Evolutionary conservation across 1,140 invertebrate genomes (phyloP).

Genomic region (Orchestia grillus): DNA sequence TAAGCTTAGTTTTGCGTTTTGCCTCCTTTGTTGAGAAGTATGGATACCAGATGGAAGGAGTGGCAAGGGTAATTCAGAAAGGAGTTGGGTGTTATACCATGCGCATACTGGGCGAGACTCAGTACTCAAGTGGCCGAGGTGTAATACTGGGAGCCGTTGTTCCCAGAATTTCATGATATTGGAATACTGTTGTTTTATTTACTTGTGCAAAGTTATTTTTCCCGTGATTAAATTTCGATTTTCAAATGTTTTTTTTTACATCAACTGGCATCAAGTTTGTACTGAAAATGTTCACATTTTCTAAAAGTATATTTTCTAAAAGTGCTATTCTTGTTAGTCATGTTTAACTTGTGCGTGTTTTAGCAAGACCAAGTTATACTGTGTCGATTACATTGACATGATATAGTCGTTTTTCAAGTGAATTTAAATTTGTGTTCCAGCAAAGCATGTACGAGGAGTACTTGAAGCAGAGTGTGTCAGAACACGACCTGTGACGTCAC

Average conservation of each 20-base stretch:
- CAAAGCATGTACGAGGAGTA: conserved; percentile 75
- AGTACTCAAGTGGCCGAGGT: no score
- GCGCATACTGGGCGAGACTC: no score
- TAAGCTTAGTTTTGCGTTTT: no score
- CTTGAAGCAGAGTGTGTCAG: conserved; percentile 74
- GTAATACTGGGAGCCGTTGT: no score
- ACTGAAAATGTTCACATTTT: neutral
- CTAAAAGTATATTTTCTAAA: neutral
- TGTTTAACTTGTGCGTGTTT: neutral
- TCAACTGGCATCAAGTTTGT: neutral
- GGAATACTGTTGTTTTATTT: neutral
- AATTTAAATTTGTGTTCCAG: conserved; percentile 69
- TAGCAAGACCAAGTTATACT: neutral
- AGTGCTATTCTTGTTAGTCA: neutral
- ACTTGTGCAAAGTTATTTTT: neutral
- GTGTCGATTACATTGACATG: neutral
- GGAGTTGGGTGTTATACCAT: no score
- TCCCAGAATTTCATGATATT: neutral
- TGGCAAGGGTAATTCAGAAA: no score
- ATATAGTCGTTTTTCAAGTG: neutral
- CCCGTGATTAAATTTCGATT: neutral
- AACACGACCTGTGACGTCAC: conserved; percentile 73
- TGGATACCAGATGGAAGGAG: no score
- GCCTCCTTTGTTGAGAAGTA: no score
- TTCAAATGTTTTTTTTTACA: neutral